Evolutionary conservation across 2,888 invertebrate genomes (phyloP).

Genomic region (Luperina testacea): DNA sequence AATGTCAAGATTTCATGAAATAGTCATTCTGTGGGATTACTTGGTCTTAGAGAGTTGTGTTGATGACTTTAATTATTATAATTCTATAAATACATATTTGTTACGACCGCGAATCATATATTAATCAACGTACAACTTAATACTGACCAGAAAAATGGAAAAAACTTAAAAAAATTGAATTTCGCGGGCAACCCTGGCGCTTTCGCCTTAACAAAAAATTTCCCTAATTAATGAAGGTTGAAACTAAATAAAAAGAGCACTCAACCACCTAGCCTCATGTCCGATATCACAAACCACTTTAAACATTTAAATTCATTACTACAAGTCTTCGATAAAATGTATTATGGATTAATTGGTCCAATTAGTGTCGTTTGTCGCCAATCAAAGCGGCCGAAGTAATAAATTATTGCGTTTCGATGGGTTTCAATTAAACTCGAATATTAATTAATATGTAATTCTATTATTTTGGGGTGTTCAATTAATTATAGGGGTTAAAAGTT

Average conservation of each 20-base stretch:
- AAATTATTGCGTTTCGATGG: constrained; percentile 51
- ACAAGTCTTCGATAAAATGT: constrained; percentile 26
- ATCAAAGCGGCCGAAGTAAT: constrained; percentile 41
- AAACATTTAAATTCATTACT: constrained; percentile 19
- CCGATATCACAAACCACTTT: constrained; percentile 5
- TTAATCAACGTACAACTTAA: too few species aligned
- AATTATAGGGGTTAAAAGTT: constrained; percentile 22
- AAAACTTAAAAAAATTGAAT: too few species aligned
- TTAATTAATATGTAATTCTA: constrained; percentile 58
- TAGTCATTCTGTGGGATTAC: too few species aligned
- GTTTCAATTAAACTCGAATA: constrained; percentile 53
- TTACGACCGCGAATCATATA: too few species aligned
- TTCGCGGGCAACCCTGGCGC: too few species aligned
- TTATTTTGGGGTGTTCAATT: constrained; percentile 44
- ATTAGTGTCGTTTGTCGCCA: constrained; percentile 56
- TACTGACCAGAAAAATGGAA: too few species aligned
- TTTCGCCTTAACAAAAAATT: too few species aligned
- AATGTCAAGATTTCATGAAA: too few species aligned
- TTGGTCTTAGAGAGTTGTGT: too few species aligned
- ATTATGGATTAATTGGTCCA: constrained; percentile 38
- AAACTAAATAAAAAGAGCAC: too few species aligned
- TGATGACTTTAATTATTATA: too few species aligned
- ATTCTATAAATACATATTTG: too few species aligned
- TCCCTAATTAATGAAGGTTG: background rate
- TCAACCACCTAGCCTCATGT: background rate